phyloP scores from a whole-genome alignment of 2,113 vertebrate species.

The Seriola aureovittata region DNA sequence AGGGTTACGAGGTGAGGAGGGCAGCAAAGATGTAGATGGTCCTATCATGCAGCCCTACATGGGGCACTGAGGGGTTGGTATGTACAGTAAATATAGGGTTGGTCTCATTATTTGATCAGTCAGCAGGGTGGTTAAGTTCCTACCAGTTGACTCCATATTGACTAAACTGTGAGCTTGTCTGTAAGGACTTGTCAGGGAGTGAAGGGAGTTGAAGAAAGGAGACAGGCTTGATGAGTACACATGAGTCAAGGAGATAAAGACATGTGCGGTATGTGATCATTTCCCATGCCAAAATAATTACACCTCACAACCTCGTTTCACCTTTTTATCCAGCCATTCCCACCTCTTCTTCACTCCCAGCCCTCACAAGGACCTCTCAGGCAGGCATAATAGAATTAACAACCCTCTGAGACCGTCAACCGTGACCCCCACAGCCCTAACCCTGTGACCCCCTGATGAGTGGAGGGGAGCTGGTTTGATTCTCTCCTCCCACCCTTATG shows the following conservation, averaged over 20 bases:
- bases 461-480: slow-evolving; percentile 50
- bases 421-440: slow-evolving; percentile 48
- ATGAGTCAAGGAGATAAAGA: slow-evolving; percentile 65
- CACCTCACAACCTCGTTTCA: slow-evolving; percentile 66
- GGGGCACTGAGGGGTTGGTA: not conserved
- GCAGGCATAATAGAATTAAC: slow-evolving; percentile 82
- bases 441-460: slow-evolving; percentile 68
- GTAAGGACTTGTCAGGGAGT: slow-evolving; percentile 10
- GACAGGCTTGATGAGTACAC: slow-evolving; percentile 32
- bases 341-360: slow-evolving; percentile 42
- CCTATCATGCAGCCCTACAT: not conserved
- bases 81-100: not conserved
- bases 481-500: slow-evolving; percentile 57
- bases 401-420: slow-evolving; percentile 67
- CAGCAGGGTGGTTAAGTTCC: slow-evolving; percentile 18
- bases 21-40: too few species aligned
- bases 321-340: slow-evolving; percentile 49
- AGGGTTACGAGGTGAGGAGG: too few species aligned
- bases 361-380: slow-evolving; percentile 69
- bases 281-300: slow-evolving; percentile 73
- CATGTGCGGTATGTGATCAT: slow-evolving; percentile 70
- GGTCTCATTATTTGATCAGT: slow-evolving; percentile 16
- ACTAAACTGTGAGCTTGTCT: slow-evolving; percentile 29
- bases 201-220: slow-evolving; percentile 32
- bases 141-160: slow-evolving; percentile 17